Evolutionary conservation across 2,797 vertebrate species (phyloP).

Genomic region (Sebastiscus albofasciatus): DNA sequence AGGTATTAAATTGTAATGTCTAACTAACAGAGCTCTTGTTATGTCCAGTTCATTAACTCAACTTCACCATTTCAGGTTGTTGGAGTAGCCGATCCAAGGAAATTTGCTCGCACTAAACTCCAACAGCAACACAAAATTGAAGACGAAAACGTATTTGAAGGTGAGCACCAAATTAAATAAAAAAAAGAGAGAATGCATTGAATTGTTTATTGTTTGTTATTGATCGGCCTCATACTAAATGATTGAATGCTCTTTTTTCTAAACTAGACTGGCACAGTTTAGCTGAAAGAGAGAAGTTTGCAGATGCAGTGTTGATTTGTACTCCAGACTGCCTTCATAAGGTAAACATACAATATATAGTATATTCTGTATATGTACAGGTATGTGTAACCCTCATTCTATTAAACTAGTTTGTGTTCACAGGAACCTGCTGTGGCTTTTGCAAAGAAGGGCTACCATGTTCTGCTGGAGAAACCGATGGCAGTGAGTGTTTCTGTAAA

Average conservation of each 20-base stretch:
- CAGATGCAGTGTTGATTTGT: constrained; percentile 80
- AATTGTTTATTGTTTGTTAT: background rate
- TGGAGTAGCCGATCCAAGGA: constrained; percentile 81
- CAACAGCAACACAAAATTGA: constrained; percentile 65
- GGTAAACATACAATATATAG: constrained; percentile 51
- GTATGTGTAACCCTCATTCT: background rate
- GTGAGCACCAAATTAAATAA: constrained; percentile 49
- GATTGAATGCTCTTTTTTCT: background rate
- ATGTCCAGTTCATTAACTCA: background rate
- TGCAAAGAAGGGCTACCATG: constrained; percentile 83
- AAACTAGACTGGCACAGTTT: constrained; percentile 77
- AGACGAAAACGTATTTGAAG: constrained; percentile 73
- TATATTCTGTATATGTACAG: background rate
- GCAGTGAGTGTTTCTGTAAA: constrained; percentile 79
- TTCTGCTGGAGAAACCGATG: constrained; percentile 88
- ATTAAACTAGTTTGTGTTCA: constrained; percentile 10
- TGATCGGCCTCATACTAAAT: background rate
- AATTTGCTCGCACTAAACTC: constrained; percentile 80
- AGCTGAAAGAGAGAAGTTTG: constrained; percentile 80
- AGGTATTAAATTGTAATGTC: background rate
- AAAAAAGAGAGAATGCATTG: background rate
- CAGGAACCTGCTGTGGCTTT: constrained; percentile 86
- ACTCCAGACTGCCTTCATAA: constrained; percentile 81
- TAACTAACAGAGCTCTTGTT: background rate
- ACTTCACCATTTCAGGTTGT: constrained; percentile 69